A percentile compares a stretch with the other conserved stretches of the same genome.
phyloP scores from a whole-genome alignment of 2,113 vertebrate genomes.

The Tylochromis polylepis region DNA sequence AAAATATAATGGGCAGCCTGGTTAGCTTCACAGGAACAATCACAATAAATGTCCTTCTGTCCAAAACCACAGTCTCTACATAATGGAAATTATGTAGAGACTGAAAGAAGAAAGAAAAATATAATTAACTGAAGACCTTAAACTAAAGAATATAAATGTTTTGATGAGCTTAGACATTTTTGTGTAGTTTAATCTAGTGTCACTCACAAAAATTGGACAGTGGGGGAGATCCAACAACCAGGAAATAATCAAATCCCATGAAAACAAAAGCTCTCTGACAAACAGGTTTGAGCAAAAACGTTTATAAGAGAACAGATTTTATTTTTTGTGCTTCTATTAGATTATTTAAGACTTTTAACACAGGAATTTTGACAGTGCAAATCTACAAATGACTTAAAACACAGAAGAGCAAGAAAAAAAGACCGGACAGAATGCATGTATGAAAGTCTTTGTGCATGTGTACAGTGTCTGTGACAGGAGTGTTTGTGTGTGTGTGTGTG shows the following conservation, averaged over 20 bases:
- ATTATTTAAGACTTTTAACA: conserved; percentile 9
- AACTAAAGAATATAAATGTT: background rate
- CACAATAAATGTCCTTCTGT: background rate
- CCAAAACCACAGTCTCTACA: background rate
- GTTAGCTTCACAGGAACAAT: background rate
- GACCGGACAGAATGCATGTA: background rate
- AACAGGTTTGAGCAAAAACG: conserved; percentile 10
- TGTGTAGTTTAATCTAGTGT: background rate
- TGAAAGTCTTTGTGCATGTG: background rate
- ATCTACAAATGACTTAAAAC: background rate
- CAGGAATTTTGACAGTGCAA: background rate
- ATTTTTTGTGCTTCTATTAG: background rate
- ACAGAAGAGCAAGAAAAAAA: background rate
- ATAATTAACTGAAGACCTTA: background rate
- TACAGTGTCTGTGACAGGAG: background rate
- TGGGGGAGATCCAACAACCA: rapidly evolving
- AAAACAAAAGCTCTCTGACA: background rate
- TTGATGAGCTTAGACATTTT: background rate
- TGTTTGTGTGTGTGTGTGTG: background rate
- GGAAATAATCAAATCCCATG: background rate
- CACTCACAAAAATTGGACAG: background rate
- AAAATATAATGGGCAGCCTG: background rate
- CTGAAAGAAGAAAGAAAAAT: too few species aligned
- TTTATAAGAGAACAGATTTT: background rate
- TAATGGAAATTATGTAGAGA: too few species aligned